Base-by-base conservation (phyloP, 2,797 vertebrate genomes). In the Amblyraja radiata region DNA sequence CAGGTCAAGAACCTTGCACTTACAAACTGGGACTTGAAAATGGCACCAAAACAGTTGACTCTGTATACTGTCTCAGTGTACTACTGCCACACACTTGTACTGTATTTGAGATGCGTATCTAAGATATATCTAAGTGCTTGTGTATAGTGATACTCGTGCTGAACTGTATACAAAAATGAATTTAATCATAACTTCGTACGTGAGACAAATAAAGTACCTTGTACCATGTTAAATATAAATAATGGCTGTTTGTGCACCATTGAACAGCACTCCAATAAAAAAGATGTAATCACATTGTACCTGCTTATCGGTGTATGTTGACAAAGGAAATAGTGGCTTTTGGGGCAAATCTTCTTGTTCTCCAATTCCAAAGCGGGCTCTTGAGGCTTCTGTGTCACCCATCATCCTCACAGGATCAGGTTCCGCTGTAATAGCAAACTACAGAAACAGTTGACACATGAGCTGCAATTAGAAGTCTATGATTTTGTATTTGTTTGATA, bases 231-330 rank as follows among this genome's bases (percentile, higher is more conserved):
- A 6, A 88, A 63, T 32, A 32, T 86, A 68, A 65, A 88, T 13
- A 86, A 86, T 63, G 54, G 83, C 83, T 86, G 83, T 86, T 86
- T 61, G n/a, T 11, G 46, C 8, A 7, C 8, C 11, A 32, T 32
- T 13, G 25, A 10, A 63, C 83, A 63, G 28, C 13, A 86, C 9
- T 0, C 54, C 46, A 84, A 76, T 74, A 0, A 28, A 7, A 13
- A 4, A 46, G 76, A 92, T 92, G 23, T 13, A 10, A 28, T 76
- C 73, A 71, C 25, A 21, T 23, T n/a, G 32, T 95, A 98, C 99
- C 98, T 99, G 98, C 93, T 96, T 95, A 46, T 98, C 97, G 16
- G 94, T 99, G 96, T 97, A 99, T 0, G 99, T 99, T 94, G 97
- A 96, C 93, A 99, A 74, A 81, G 95, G 94, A 94, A 97, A 99